These are phyloP conservation scores for Drosophila nigrodunni DNA, from an alignment of 1,140 invertebrate species.

Conservation along the genomic window DNA sequence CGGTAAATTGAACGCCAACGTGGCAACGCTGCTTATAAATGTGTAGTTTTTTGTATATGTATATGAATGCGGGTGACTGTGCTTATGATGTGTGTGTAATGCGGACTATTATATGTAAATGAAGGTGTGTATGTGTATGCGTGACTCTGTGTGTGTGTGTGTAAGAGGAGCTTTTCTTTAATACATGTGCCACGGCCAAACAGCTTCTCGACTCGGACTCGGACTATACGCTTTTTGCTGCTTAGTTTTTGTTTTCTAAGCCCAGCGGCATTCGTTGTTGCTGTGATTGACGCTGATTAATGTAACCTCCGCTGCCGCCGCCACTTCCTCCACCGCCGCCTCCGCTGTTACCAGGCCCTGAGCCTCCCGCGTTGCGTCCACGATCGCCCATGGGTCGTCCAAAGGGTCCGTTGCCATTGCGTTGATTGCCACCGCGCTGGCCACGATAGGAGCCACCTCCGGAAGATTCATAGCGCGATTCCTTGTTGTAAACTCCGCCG, in stretches of 20 bases:
- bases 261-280: conserved; percentile 73
- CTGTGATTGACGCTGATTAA: conserved; percentile 73
- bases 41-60: conserved; percentile 2
- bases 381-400: conserved; percentile 70
- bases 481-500: conserved; percentile 66
- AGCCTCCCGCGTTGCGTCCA: conserved; percentile 53
- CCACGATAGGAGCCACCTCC: conserved; percentile 65
- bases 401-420: conserved; percentile 66
- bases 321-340: conserved; percentile 45
- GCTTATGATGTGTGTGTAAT: conserved; percentile 18
- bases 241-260: conserved; percentile 80
- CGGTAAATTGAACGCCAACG: conserved; percentile 69
- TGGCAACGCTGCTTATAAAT: conserved; percentile 56
- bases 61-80: conserved; percentile 24
- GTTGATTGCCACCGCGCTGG: conserved; percentile 72
- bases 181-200: conserved; percentile 64
- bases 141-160: conserved; percentile 42
- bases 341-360: conserved; percentile 26
- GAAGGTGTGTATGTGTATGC: conserved; percentile 21
- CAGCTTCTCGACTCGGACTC: conserved; percentile 27
- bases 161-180: conserved; percentile 58
- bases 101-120: conserved; percentile 27
- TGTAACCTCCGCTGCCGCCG: conserved; percentile 60
- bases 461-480: conserved; percentile 73
- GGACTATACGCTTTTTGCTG: conserved; percentile 23